These are phyloP conservation scores for Scaptomyza polygonia DNA, from an alignment of 2,888 invertebrate genomes.

Conservation along the genomic window DNA sequence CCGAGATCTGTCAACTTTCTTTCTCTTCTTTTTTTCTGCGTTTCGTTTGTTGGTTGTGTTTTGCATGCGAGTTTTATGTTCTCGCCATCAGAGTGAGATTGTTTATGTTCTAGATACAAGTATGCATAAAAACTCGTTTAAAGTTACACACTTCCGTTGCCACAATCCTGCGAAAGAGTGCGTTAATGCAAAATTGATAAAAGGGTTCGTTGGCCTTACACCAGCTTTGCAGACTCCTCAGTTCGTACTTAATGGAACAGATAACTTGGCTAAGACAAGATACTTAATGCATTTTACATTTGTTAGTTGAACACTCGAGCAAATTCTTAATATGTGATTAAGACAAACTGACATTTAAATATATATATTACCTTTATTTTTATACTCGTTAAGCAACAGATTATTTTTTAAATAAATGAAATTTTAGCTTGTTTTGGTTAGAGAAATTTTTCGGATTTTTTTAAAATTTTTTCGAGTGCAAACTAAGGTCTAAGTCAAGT, in stretches of 20 bases:
- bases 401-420: not conserved
- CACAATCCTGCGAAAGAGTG: constrained; percentile 48
- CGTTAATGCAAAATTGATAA: constrained; percentile 8
- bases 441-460: not conserved
- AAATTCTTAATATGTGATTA: not conserved
- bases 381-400: not conserved
- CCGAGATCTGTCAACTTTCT: constrained; percentile 74
- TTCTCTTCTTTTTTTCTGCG: constrained; percentile 43
- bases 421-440: not conserved
- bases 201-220: constrained; percentile 34
- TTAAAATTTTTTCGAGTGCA: constrained; percentile 3
- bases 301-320: not conserved
- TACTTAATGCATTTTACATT: constrained; percentile 48
- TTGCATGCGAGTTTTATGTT: constrained; percentile 25
- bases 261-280: constrained; percentile 19
- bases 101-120: constrained; percentile 69
- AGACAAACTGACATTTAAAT: not conserved
- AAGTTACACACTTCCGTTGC: constrained; percentile 42
- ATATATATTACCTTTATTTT: not conserved
- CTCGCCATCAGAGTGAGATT: constrained; percentile 37
- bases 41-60: constrained; percentile 11
- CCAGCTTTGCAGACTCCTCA: constrained; percentile 3
- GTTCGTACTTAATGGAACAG: constrained; percentile 20
- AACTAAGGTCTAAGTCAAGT: constrained; percentile 33
- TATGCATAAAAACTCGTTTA: constrained; percentile 56